phyloP scores from a whole-genome alignment of 92 coral and sea anemone species.

The Zoanthus solanderi region DNA sequence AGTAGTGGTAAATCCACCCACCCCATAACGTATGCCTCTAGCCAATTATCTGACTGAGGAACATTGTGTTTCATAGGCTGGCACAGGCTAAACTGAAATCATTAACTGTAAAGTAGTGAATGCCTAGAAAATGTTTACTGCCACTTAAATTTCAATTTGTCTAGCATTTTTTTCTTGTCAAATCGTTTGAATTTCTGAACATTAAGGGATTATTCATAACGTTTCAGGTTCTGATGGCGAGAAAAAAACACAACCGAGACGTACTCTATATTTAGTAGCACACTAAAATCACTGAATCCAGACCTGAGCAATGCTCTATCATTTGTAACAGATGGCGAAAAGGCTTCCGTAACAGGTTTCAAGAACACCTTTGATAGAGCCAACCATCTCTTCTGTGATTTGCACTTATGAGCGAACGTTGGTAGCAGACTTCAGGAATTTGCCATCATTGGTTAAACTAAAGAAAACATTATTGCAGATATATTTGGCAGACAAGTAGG shows the following conservation, averaged over 20 bases:
- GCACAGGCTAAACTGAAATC: too few relatives aligned
- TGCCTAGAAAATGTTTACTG: too few relatives aligned
- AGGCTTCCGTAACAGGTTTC: constrained; percentile 11
- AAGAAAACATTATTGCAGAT: neutral
- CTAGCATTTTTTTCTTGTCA: too few relatives aligned
- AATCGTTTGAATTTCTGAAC: too few relatives aligned
- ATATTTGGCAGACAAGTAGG: neutral
- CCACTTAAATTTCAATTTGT: too few relatives aligned
- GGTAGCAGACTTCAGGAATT: neutral
- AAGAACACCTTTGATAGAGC: constrained; percentile 26
- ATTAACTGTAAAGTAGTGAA: too few relatives aligned
- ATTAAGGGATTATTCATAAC: too few relatives aligned
- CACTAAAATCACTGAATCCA: constrained; percentile 39
- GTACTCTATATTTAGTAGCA: constrained; percentile 36
- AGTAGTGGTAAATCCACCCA: too few relatives aligned
- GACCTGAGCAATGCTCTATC: neutral
- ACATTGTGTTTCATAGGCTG: too few relatives aligned
- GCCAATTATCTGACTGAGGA: too few relatives aligned
- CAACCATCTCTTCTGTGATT: constrained; percentile 19
- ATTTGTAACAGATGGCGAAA: constrained; percentile 44
- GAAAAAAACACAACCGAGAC: neutral
- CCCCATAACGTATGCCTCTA: too few relatives aligned
- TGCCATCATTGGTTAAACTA: neutral
- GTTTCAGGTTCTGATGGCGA: neutral
- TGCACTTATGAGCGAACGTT: constrained; percentile 23